phyloP scores from a whole-genome alignment of 2,888 invertebrate species.

The Lepidonotus clava region DNA sequence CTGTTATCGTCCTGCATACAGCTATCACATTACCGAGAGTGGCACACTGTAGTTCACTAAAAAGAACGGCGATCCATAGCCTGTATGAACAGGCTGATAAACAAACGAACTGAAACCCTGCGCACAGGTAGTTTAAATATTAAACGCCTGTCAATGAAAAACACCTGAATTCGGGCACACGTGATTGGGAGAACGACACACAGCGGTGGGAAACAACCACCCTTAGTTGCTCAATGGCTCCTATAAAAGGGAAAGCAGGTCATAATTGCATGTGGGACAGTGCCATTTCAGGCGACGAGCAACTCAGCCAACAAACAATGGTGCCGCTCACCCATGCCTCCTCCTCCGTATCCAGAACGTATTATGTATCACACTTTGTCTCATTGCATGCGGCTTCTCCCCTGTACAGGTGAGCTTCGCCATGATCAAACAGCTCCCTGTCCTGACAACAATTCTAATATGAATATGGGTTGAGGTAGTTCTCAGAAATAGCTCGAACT shows the following conservation, averaged over 20 bases:
- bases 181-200: neutral
- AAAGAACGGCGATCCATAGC: too few species aligned
- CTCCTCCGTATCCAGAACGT: too few species aligned
- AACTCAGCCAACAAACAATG: too few species aligned
- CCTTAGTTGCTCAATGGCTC: too few species aligned
- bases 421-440: neutral
- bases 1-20: neutral
- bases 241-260: too few species aligned
- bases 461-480: too few species aligned
- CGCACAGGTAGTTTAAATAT: neutral
- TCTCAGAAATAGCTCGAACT: too few species aligned
- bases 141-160: neutral
- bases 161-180: neutral
- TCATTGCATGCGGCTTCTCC: neutral
- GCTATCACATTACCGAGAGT: neutral
- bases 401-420: slow-evolving; percentile 1
- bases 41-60: too few species aligned
- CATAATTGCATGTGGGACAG: neutral
- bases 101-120: too few species aligned
- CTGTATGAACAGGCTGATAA: too few species aligned
- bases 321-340: neutral
- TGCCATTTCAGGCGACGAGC: neutral
- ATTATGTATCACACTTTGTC: neutral
- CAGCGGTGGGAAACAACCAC: neutral
- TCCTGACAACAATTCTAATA: too few species aligned